Conservation (phyloP, 2,888 invertebrate species). For the Thalpophila matura region DNA sequence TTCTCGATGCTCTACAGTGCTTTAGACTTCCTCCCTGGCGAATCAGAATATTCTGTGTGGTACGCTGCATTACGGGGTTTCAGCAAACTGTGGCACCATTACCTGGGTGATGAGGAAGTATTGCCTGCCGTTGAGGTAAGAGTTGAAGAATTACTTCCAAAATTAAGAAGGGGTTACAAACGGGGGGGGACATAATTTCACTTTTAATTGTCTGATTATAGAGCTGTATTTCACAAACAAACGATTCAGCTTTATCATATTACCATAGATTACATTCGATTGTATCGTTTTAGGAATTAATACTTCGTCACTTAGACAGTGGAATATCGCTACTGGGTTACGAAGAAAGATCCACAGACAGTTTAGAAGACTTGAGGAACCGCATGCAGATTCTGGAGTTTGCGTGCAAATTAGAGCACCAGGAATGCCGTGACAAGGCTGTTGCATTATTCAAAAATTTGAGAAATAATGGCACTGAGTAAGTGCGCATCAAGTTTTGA, state of each 20-base stretch:
- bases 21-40: slow-evolving; percentile 92
- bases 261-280: background rate
- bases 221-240: too few species aligned
- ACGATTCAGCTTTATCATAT: too few species aligned
- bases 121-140: slow-evolving; percentile 76
- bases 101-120: slow-evolving; percentile 71
- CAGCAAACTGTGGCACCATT: slow-evolving; percentile 79
- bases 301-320: slow-evolving; percentile 69
- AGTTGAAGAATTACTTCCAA: too few species aligned
- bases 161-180: too few species aligned
- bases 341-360: slow-evolving; percentile 72
- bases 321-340: slow-evolving; percentile 88
- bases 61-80: slow-evolving; percentile 90
- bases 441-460: slow-evolving; percentile 72
- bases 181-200: too few species aligned
- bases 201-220: too few species aligned
- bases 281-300: slow-evolving; percentile 69
- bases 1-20: slow-evolving; percentile 91
- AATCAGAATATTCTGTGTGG: slow-evolving; percentile 95
- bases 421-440: slow-evolving; percentile 86
- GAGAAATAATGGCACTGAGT: slow-evolving; percentile 77
- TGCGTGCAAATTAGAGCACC: slow-evolving; percentile 92
- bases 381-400: slow-evolving; percentile 91
- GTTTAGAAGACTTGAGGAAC: slow-evolving; percentile 89
- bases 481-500: too few species aligned